Base-by-base conservation (phyloP, 2,797 vertebrate species). In the Euphonia xanthogaster region DNA sequence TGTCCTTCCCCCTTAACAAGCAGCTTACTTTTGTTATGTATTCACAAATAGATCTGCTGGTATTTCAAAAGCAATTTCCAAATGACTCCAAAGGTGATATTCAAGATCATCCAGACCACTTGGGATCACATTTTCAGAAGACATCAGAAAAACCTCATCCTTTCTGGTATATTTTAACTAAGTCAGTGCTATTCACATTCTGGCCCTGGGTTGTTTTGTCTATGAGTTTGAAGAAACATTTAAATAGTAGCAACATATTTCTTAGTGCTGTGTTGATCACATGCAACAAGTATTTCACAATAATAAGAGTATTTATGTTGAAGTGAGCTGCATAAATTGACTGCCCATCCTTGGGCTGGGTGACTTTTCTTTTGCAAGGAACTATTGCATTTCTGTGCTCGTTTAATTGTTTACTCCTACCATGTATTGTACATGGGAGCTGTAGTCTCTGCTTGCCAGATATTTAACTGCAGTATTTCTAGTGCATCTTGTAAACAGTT, bases 241-340 rank as follows among this genome's bases (percentile, higher is more conserved):
- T 65, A 77, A 94, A 74, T 74, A 91, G 87, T 71, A 93, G 87
- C 91, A 88, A 83, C 61, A 83, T 65, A 75, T 60, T 95, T 86
- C 75, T 82, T 71, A 55, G 39, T 0, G 9, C 53, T 61, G 37
- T 51, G 72, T 91, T 75, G 75, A 86, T 77, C 68, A 31, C 68
- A 76, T 24, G 50, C 68, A 90, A 77, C 47, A 83, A 91, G 39
- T 74, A 91, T 87, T 95, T 93, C 87, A 77, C 75, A 91, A 91
- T 30, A 94, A 25, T 68, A 82, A 67, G 60, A 82, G 84, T 23
- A 66, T 39, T 35, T 71, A 40, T 45, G 37, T 47, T 73, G 61
- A 72, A 86, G 61, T 17, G 54, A 80, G 65, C 68, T 54, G 73
- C 35, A 62, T 35, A 63, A 81, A 67, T 45, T 35, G n/a, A 35